Evolutionary conservation across 1,140 invertebrate species (phyloP), one percentile per base, ranked within the genome.

Genomic region (Calephelis virginiensis): DNA sequence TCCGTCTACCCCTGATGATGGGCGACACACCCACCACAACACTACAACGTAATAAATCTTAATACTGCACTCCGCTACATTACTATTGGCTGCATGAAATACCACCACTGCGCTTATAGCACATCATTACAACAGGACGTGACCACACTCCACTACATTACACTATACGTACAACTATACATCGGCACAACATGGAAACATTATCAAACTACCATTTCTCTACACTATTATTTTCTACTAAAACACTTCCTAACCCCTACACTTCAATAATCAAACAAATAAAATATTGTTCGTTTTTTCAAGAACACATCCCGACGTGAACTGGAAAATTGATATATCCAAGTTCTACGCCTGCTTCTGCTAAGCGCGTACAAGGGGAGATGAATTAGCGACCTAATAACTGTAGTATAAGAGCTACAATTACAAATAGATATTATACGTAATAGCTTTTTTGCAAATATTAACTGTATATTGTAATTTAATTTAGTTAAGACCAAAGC

Each of bases 271-370:
- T 43, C 8, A 43, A 5, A 43, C 40, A 43, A 43, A 43, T 43
- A 43, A 43, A 62, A 43, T 43, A 43, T 43, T 43, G 8, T 43
- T 43, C 8, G 8, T 43, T 43, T 43, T n/a, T 80, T 78, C 0
- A 71, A 85, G 83, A 80, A 82, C 71, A 66, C 75, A 78, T 65
- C 59, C 75, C 63, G 73, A 80, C 75, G 74, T 77, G 74, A 73
- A 77, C 64, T 85, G 85, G 83, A 80, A 72, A 63, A 70, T 86
- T 66, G 85, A 87, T 74, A 71, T 87, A 78, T 87, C 85, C 59
- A 81, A 79, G 61, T 79, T 87, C 69, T 89, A 86, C 77, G 83
- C 86, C 43, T 89, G 86, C 70, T 89, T 89, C 73, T 89, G 86
- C 81, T 89, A 66, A 80, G 50, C 63, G 47, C 28, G 59, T 40